Conservation (phyloP, 2,797 vertebrate species). For the Tenualosa thibaudeaui region DNA sequence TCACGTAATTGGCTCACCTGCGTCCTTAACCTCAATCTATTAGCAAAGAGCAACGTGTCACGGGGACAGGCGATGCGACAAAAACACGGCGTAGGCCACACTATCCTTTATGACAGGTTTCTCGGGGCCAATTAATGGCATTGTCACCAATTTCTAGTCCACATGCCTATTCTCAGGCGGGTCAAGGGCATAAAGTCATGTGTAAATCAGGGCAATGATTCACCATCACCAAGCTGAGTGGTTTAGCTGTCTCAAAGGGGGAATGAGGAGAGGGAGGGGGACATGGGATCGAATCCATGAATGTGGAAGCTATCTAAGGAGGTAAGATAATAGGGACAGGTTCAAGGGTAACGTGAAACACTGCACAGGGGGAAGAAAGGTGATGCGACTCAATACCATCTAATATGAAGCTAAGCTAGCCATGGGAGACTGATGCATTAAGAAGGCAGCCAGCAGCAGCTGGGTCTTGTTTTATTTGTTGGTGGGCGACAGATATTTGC, state of each 20-base stretch:
- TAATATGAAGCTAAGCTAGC: neutral
- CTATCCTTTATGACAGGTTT: constrained; percentile 51
- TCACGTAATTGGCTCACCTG: constrained; percentile 52
- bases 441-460: neutral
- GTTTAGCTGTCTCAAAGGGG: constrained; percentile 59
- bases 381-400: neutral
- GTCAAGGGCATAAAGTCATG: constrained; percentile 61
- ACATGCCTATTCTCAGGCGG: constrained; percentile 22
- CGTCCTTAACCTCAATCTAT: constrained; percentile 48
- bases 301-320: neutral
- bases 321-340: constrained; percentile 57
- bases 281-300: neutral
- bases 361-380: constrained; percentile 30
- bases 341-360: constrained; percentile 55
- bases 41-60: constrained; percentile 42
- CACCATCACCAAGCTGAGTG: constrained; percentile 54
- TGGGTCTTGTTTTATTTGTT: neutral
- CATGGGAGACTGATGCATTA: neutral
- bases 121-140: constrained; percentile 61
- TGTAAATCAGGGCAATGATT: constrained; percentile 61
- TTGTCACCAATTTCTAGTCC: constrained; percentile 54
- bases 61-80: constrained; percentile 19
- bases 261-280: constrained; percentile 30
- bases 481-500: neutral
- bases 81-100: constrained; percentile 22